Conservation (phyloP, 2,113 vertebrate genomes). For the Entosphenus tridentatus region DNA sequence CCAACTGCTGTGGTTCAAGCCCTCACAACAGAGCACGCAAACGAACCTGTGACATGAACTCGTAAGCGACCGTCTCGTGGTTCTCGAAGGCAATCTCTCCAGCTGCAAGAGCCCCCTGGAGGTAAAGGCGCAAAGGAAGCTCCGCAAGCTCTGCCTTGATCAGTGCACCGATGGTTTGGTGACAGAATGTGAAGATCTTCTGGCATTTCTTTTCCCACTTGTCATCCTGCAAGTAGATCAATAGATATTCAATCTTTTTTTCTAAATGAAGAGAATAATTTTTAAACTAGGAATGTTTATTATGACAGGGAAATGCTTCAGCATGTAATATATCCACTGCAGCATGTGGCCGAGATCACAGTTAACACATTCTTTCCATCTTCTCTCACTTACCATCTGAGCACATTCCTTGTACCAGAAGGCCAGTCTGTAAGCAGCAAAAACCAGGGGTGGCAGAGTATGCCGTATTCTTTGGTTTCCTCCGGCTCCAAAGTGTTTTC, state of each 20-base stretch:
- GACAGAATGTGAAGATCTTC: slow-evolving; percentile 95
- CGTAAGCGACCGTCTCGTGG: slow-evolving; percentile 90
- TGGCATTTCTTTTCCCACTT: slow-evolving; percentile 99
- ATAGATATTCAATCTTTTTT: not conserved
- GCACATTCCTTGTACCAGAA: slow-evolving; percentile 89
- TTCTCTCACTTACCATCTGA: slow-evolving; percentile 32
- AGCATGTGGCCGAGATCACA: too few relatives aligned
- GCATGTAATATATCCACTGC: too few relatives aligned
- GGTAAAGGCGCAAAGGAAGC: slow-evolving; percentile 71
- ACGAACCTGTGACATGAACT: slow-evolving; percentile 93
- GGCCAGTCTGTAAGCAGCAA: slow-evolving; percentile 82
- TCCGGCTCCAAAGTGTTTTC: slow-evolving; percentile 89
- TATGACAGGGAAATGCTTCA: not conserved
- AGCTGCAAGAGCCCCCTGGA: slow-evolving; percentile 79
- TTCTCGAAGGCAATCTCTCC: slow-evolving; percentile 96
- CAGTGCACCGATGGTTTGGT: slow-evolving; percentile 89
- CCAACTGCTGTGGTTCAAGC: too few relatives aligned
- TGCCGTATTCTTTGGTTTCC: slow-evolving; percentile 90
- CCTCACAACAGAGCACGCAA: too few relatives aligned
- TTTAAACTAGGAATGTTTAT: not conserved
- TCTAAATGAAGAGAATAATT: not conserved
- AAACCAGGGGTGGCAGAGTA: slow-evolving; percentile 72
- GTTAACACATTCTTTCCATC: too few relatives aligned
- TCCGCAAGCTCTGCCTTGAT: slow-evolving; percentile 92
- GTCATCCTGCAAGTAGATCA: slow-evolving; percentile 42